Conservation (phyloP, 2,113 vertebrate species). For the Penelope pileata region DNA sequence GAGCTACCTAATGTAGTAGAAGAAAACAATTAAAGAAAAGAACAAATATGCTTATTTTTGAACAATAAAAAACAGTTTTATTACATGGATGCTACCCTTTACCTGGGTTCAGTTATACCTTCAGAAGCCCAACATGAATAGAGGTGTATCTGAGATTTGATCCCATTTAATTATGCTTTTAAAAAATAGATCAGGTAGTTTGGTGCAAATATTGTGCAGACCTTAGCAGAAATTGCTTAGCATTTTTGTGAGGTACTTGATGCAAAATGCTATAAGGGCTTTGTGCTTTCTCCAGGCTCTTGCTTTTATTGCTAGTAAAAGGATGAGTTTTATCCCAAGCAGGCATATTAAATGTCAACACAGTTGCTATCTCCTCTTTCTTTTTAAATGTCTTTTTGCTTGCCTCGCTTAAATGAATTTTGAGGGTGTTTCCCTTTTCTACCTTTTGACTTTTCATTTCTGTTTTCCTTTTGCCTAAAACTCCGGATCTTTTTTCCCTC, state of each 20-base stretch:
- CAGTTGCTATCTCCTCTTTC: conserved; percentile 8
- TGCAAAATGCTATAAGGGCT: neutral
- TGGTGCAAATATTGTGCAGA: neutral
- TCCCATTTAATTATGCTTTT: neutral
- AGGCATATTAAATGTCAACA: conserved; percentile 8
- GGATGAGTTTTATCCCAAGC: conserved; percentile 17
- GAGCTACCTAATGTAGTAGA: neutral
- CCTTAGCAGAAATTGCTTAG: neutral
- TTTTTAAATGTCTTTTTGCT: neutral
- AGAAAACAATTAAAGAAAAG: neutral
- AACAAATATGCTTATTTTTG: neutral
- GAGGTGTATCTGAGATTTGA: neutral
- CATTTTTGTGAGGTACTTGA: neutral
- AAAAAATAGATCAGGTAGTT: neutral
- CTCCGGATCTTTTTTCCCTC: neutral
- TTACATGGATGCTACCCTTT: neutral
- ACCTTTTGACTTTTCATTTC: neutral
- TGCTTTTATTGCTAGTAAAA: conserved; percentile 17
- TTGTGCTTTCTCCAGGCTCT: neutral
- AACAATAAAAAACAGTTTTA: neutral
- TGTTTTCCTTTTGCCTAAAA: neutral
- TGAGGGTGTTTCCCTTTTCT: neutral
- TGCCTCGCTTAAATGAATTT: conserved; percentile 1
- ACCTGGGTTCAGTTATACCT: neutral
- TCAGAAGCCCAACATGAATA: neutral